Evolutionary conservation across 1,140 invertebrate species (phyloP), one percentile per base, ranked within the genome.

Genomic region (Drosophila pseudoobscura): DNA sequence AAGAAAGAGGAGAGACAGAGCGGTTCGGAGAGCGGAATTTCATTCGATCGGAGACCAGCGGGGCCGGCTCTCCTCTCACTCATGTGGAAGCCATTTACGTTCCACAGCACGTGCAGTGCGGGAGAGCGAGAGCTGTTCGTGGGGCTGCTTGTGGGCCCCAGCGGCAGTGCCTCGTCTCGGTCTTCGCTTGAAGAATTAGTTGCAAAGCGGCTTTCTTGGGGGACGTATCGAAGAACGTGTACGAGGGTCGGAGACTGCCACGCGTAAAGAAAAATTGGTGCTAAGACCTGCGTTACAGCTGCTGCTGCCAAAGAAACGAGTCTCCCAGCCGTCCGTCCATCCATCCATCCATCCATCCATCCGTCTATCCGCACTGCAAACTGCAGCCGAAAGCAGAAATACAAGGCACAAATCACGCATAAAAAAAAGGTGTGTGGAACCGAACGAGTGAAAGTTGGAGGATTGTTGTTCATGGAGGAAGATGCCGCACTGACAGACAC

Each of bases 131-230:
- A 62, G 49, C 47, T 20, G 20, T 20, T 20, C 20, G 20, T 20
- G 5, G 24, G 5, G 24, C 24, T 9, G 57, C 3, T 31, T 31
- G 31, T 9, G 29, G 29, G 31, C 2, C 31, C 31, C 31, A 31
- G 31, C 41, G 43, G 13, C 35, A 45, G 66, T 51, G 52, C 55
- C 55, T 60, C 57, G 46, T 39, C 47, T 26, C 24, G 43, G 75
- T 72, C 70, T 71, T 56, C 46, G 46, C 20, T 56, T 74, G 82
- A 75, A 85, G 82, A 85, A 85, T 85, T 82, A 85, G 82, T 85
- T 82, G 82, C 61, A 64, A 71, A 88, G 83, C 82, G 82, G 83
- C 82, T 85, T 85, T 87, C 78, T 85, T 78, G 70, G 65, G 70
- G 59, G 52, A 59, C 75, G 82, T 62, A 64, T 62, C 65, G 72